Evolutionary conservation across 2,797 vertebrate genomes (phyloP).

Genomic region (Oceanodroma leucorhoa): DNA sequence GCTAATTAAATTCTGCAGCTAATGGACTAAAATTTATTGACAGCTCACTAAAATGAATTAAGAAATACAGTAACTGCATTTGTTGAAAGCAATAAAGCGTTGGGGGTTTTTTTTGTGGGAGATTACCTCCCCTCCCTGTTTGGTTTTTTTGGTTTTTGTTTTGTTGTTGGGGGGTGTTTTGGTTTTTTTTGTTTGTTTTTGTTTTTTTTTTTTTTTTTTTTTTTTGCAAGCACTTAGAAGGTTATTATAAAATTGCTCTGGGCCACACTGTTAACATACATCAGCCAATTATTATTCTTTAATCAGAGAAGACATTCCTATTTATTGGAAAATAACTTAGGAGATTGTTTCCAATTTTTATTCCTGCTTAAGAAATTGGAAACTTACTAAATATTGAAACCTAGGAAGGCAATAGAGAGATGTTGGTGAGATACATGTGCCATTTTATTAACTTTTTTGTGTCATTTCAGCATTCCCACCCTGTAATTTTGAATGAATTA

Average conservation of each 20-base stretch:
- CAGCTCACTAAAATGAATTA: constrained; percentile 71
- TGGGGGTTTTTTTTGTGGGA: not conserved
- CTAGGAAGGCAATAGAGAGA: not conserved
- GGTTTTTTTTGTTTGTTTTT: too few species aligned
- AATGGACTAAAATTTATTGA: constrained; percentile 74
- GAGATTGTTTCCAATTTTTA: constrained; percentile 59
- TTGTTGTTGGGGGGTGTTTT: too few species aligned
- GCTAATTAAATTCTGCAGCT: constrained; percentile 73
- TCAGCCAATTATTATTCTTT: constrained; percentile 61
- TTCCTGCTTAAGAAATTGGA: constrained; percentile 47
- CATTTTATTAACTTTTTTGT: constrained; percentile 42
- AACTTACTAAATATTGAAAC: constrained; percentile 51
- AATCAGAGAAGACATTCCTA: constrained; percentile 58
- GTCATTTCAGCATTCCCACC: constrained; percentile 2
- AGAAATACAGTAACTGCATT: constrained; percentile 57
- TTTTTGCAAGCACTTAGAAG: constrained; percentile 37
- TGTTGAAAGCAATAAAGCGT: constrained; percentile 65
- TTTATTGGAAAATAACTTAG: constrained; percentile 59
- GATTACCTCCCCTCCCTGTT: not conserved
- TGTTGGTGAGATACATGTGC: not conserved
- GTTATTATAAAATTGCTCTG: constrained; percentile 68
- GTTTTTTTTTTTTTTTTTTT: not conserved
- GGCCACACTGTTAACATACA: constrained; percentile 48
- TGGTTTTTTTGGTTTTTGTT: not conserved
- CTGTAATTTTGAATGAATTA: constrained; percentile 23